Percentiles rank a stretch among this genome's conserved stretches.
Conservation (phyloP, 2,113 vertebrate genomes). For the Tenrec ecaudatus region DNA sequence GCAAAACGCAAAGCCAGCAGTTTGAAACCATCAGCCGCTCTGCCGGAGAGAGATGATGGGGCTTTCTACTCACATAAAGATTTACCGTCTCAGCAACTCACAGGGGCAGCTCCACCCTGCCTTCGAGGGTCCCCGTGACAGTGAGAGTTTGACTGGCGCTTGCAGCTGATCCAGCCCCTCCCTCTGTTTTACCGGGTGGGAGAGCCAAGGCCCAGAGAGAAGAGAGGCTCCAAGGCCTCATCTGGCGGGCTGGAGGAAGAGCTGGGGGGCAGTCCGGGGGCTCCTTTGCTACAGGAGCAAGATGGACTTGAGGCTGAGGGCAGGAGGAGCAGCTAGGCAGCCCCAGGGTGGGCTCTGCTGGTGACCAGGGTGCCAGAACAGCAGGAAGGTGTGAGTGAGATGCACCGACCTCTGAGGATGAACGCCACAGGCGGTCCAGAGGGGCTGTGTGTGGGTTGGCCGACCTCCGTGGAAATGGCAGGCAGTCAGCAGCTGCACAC, state of each 20-base stretch:
- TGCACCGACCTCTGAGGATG: not conserved
- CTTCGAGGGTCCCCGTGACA: not conserved
- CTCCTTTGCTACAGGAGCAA: not conserved
- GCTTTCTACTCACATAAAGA: too few relatives aligned
- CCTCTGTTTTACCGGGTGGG: not conserved
- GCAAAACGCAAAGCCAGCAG: too few relatives aligned
- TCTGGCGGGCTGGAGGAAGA: not conserved
- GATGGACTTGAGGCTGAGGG: not conserved
- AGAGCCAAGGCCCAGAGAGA: not conserved
- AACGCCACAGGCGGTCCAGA: not conserved
- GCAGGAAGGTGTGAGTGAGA: slow-evolving; percentile 1
- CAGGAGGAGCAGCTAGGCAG: not conserved
- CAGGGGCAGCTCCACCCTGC: too few relatives aligned
- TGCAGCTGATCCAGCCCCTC: not conserved
- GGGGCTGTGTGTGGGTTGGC: not conserved
- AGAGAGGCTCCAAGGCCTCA: not conserved
- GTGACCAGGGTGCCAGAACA: not conserved
- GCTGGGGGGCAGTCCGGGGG: not conserved
- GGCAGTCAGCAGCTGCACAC: not conserved
- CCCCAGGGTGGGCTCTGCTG: not conserved
- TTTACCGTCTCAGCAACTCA: too few relatives aligned
- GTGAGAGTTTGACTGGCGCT: not conserved
- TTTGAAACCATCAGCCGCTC: too few relatives aligned
- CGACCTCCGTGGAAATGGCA: not conserved
- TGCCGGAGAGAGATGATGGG: too few relatives aligned